A percentile compares a stretch with the other conserved stretches of the same genome.
Conservation (phyloP, 2,113 vertebrate species). For the Blennius ocellaris region DNA sequence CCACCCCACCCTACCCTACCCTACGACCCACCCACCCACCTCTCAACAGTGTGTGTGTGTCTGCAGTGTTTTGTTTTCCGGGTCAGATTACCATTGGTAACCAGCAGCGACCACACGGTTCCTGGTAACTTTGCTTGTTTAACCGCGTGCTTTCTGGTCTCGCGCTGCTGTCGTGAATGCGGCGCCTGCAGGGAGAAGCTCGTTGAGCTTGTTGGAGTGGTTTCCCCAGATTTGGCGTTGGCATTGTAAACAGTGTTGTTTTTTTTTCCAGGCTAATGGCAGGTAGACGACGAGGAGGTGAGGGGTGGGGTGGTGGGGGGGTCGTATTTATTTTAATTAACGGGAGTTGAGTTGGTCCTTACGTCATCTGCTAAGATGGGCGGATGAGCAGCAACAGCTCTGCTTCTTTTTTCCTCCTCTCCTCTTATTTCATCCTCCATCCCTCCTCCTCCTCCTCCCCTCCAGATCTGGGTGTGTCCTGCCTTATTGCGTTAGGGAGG, state of each 20-base stretch:
- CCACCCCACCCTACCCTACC: no score
- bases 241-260: background rate
- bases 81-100: conserved; percentile 22
- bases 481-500: conserved; percentile 74
- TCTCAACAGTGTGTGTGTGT: conserved; percentile 27
- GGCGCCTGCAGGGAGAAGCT: conserved; percentile 31
- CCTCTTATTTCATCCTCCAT: conserved; percentile 59
- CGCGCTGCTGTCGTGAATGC: conserved; percentile 38
- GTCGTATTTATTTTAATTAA: conserved; percentile 51
- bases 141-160: no score
- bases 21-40: no score
- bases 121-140: conserved; percentile 10
- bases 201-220: conserved; percentile 52
- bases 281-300: no score
- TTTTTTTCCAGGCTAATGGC: background rate
- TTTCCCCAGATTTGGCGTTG: conserved; percentile 37
- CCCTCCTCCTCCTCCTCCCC: conserved; percentile 41
- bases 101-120: background rate
- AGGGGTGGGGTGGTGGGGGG: no score
- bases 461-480: conserved; percentile 80
- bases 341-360: conserved; percentile 37
- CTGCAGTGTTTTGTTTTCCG: conserved; percentile 30
- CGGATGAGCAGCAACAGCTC: conserved; percentile 60
- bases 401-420: conserved; percentile 52
- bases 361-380: conserved; percentile 73